phyloP scores from a whole-genome alignment of 2,797 vertebrate genomes.

The Balearica regulorum region DNA sequence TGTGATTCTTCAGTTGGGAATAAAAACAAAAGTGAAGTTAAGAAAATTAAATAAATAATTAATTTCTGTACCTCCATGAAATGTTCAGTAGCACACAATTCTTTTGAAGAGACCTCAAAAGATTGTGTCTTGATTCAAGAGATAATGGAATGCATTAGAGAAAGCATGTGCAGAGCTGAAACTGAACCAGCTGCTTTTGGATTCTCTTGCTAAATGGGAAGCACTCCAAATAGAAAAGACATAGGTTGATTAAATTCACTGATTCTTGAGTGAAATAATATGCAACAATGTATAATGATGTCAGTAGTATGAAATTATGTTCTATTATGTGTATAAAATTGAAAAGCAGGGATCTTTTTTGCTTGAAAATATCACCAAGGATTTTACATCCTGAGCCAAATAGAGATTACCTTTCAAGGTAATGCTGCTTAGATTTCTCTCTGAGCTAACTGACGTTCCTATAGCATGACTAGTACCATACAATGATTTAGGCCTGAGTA shows the following conservation, averaged over 20 bases:
- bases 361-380: background rate
- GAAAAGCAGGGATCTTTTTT: background rate
- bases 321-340: background rate
- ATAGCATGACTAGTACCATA: background rate
- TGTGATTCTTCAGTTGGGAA: background rate
- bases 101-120: background rate
- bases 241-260: conserved; percentile 67
- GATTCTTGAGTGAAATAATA: background rate
- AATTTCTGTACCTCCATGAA: background rate
- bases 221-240: conserved; percentile 76
- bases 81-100: background rate
- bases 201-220: conserved; percentile 82
- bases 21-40: background rate
- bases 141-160: conserved; percentile 60
- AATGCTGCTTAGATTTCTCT: background rate
- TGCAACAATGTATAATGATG: background rate
- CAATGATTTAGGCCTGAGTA: background rate
- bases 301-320: background rate
- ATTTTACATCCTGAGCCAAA: background rate
- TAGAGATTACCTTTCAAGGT: background rate
- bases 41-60: background rate
- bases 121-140: conserved; percentile 53
- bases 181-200: conserved; percentile 84
- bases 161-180: conserved; percentile 77
- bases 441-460: background rate